A percentile compares a stretch with the other conserved stretches of the same genome.
These are phyloP conservation scores for Crepidodera aurea DNA, from an alignment of 2,888 invertebrate species.

Conservation along the genomic window DNA sequence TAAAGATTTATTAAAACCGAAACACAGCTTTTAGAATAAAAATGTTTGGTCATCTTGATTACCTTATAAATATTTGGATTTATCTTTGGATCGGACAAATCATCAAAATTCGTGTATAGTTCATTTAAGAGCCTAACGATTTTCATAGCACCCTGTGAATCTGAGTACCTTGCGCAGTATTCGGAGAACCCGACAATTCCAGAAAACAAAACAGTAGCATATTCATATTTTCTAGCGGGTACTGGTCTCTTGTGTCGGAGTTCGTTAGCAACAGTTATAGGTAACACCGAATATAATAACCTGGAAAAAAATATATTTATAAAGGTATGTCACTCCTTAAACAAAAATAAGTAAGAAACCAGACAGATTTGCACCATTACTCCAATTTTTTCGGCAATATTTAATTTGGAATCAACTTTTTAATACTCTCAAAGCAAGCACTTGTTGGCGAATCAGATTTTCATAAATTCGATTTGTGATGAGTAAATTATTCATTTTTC, in stretches of 20 bases:
- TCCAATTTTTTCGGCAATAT: too few species aligned
- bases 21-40: too few species aligned
- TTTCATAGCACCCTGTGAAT: slow-evolving; percentile 94
- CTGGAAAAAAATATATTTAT: slow-evolving; percentile 63
- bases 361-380: too few species aligned
- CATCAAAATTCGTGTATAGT: slow-evolving; percentile 93
- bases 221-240: slow-evolving; percentile 86
- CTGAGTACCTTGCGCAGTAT: slow-evolving; percentile 90
- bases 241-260: slow-evolving; percentile 91
- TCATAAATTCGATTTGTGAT: too few species aligned
- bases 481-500: too few species aligned
- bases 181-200: slow-evolving; percentile 92
- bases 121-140: slow-evolving; percentile 94
- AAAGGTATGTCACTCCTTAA: too few species aligned
- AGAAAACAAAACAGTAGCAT: slow-evolving; percentile 92
- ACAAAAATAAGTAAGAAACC: too few species aligned
- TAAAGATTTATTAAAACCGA: too few species aligned
- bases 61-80: slow-evolving; percentile 97
- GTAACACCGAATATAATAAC: slow-evolving; percentile 91
- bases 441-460: too few species aligned
- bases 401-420: too few species aligned
- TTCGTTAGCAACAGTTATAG: slow-evolving; percentile 94
- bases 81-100: slow-evolving; percentile 88
- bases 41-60: too few species aligned
- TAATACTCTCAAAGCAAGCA: too few species aligned